Conservation (phyloP, 2,797 vertebrate species). For the Mus caroli region DNA sequence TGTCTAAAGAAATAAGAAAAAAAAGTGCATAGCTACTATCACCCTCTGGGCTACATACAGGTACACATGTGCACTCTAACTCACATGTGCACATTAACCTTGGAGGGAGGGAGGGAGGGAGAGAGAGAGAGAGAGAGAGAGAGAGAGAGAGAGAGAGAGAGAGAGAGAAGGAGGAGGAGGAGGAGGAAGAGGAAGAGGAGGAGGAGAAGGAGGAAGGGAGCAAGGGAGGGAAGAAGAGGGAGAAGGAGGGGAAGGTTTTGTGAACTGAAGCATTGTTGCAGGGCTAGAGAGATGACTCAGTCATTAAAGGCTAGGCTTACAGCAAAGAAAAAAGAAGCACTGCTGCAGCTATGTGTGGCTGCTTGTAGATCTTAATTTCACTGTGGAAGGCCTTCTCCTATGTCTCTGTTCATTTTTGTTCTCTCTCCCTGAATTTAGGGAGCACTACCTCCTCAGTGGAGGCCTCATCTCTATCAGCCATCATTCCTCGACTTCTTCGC, state of each 20-base stretch:
- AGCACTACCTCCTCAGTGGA: neutral
- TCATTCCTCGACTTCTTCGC: neutral
- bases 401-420: neutral
- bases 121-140: neutral
- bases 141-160: neutral
- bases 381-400: neutral
- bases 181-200: accelerated
- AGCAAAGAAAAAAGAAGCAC: neutral
- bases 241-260: neutral
- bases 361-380: neutral
- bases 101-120: neutral
- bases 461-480: neutral
- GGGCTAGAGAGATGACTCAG: neutral
- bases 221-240: neutral
- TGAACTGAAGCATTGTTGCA: neutral
- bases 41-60: neutral
- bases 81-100: neutral
- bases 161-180: neutral
- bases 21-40: neutral
- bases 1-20: neutral
- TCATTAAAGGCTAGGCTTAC: neutral
- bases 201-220: neutral
- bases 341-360: accelerated
- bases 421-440: neutral
- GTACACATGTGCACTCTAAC: too few relatives aligned